These are phyloP conservation scores for Neostethus bicornis DNA, from an alignment of 2,797 vertebrate species.

Conservation along the genomic window DNA sequence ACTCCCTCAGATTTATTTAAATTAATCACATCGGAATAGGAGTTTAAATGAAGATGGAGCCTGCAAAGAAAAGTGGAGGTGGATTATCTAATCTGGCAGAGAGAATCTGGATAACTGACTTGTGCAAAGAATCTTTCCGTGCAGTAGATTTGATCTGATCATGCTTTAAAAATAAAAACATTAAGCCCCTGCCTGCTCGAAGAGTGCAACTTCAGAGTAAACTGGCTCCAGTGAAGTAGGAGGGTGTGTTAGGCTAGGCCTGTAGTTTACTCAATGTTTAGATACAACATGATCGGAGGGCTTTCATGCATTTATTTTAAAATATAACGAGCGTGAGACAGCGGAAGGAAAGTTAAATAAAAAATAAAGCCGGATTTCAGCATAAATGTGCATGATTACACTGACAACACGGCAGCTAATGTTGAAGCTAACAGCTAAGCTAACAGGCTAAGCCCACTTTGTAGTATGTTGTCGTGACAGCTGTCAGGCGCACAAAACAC, in stretches of 20 bases:
- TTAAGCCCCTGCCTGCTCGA: constrained; percentile 11
- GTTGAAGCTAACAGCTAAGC: constrained; percentile 64
- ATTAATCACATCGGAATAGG: constrained; percentile 60
- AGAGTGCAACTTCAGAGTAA: constrained; percentile 44
- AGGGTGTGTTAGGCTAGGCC: constrained; percentile 74
- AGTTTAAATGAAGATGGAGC: constrained; percentile 41
- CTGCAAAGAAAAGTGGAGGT: constrained; percentile 70
- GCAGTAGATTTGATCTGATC: constrained; percentile 12
- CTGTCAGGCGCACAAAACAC: constrained; percentile 77
- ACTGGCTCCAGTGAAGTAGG: constrained; percentile 64
- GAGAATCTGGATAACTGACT: constrained; percentile 21
- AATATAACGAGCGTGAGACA: constrained; percentile 6
- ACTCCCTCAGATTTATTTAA: constrained; percentile 40
- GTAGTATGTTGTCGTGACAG: constrained; percentile 78
- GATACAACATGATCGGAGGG: constrained; percentile 24
- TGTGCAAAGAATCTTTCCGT: constrained; percentile 14
- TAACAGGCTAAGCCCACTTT: constrained; percentile 69
- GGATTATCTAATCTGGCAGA: constrained; percentile 68
- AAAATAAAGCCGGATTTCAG: neutral
- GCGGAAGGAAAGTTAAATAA: neutral
- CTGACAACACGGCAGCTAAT: constrained; percentile 44
- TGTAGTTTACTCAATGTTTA: constrained; percentile 45
- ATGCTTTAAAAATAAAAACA: neutral
- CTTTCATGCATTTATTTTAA: constrained; percentile 6
- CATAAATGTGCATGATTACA: constrained; percentile 4